A percentile compares a stretch with the other conserved stretches of the same genome.
phyloP scores from a whole-genome alignment of 2,113 vertebrate genomes.

The Mellivora capensis region DNA sequence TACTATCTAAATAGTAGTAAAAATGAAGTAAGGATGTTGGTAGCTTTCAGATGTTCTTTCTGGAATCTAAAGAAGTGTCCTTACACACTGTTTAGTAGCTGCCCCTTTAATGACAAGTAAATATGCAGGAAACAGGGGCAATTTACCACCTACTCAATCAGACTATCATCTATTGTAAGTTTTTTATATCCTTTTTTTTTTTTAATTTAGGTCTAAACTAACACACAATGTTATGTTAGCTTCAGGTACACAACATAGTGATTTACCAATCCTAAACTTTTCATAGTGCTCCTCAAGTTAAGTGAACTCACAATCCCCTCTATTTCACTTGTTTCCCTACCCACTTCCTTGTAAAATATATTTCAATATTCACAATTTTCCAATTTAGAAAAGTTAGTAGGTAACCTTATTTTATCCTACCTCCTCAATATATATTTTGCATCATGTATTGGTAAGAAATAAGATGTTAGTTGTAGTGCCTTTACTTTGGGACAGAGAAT shows the following conservation, averaged over 20 bases:
- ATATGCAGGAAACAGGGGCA: not conserved
- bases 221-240: not conserved
- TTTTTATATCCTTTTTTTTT: not conserved
- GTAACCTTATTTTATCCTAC: not conserved
- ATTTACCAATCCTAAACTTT: not conserved
- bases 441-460: not conserved
- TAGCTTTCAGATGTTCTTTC: not conserved
- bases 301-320: not conserved
- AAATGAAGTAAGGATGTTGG: not conserved
- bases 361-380: not conserved
- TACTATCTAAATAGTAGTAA: not conserved
- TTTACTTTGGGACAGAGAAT: constrained; percentile 13
- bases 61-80: not conserved
- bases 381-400: not conserved
- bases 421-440: not conserved
- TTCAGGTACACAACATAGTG: not conserved
- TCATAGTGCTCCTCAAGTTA: not conserved
- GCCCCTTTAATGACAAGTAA: not conserved
- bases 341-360: not conserved
- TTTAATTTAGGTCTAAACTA: not conserved
- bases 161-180: not conserved
- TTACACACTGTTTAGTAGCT: not conserved
- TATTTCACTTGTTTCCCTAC: not conserved
- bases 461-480: not conserved
- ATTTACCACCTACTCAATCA: not conserved